Evolutionary conservation across 2,113 vertebrate species (phyloP), one percentile per base, ranked within the genome.

Genomic region (Nothocercus julius): DNA sequence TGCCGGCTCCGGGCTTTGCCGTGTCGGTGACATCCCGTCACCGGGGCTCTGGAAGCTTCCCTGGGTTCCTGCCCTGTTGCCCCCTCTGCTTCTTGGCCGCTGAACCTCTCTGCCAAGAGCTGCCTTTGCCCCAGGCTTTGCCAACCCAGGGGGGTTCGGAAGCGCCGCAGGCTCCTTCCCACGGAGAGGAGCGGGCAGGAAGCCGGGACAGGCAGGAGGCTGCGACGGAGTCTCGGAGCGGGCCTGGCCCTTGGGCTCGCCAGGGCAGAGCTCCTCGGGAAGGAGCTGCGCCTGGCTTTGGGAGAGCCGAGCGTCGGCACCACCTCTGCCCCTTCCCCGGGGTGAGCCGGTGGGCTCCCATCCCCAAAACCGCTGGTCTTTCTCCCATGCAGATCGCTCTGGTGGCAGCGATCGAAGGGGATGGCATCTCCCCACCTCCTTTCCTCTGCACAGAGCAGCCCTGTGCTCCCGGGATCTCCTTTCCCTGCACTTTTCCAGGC

Each of bases 11-110:
- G 53, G 66, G 32, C 34, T 70, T 36, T 51, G n/a, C 68, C 15
- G 27, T 54, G 1, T 20, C n/a, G 20, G 34, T 63, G 28, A 13
- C 63, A 20, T 54, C 53, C n/a, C 10, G 36, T 27, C 34, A 42
- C 42, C 42, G n/a, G 9, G 17, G 22, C 36, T 42, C 36, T 0
- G 1, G 12, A 18, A n/a, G 44, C 63, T 53, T 76, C 28, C 11
- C 11, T 10, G 45, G 25, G 19, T 36, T 25, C 0, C 8, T n/a
- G 32, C 22, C 2, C 19, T 45, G 19, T 17, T 21, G 2, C 4
- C 28, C 6, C 2, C 13, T 47, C 40, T 64, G 49, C 38, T 32
- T 3, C 66, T 1, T 1, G 13, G 64, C 45, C 10, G 45, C 67
- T 17, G 36, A 68, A 40, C 28, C 42, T 56, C 14, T 42, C 40